Base-by-base conservation (phyloP, 2,113 vertebrate species). In the Naja naja region DNA sequence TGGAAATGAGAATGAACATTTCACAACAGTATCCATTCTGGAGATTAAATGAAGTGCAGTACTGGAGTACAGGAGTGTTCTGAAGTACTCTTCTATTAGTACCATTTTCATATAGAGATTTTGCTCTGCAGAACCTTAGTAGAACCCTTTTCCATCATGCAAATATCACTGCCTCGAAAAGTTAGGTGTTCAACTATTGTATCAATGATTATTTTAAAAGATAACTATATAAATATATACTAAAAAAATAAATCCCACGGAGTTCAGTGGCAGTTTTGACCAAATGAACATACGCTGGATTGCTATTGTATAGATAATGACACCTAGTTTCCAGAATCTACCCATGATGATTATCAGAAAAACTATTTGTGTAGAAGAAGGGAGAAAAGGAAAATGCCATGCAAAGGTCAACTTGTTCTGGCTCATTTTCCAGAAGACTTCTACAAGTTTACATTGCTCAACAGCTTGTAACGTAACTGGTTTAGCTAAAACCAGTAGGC, bases 371-470 rank as follows among this genome's bases (percentile, higher is more conserved):
- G 49, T 27, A 47, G 58, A 23, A 58, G 18, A 45, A 16, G 22
- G 25, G 5, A 10, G 4, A 47, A n/a, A 69, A 11, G 23, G 22
- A 39, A 92, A 14, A 30, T 45, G 12, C 0, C 43, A 92, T 74
- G 89, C 49, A 94, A 93, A 95, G 91, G 86, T 91, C 39, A 92
- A 69, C 94, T 96, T 95, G 49, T 91, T 94, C 3, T 0, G 25
- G 39, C 93, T 96, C 90, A 88, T 94, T 95, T 95, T 94, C 94
- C 91, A 89, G 90, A 39, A 23, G 10, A 87, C 90, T 95, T 89
- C 93, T 95, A 92, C 93, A 93, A 86, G 95, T 95, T 95, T 94
- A 86, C 60, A 92, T 96, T 94, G 45, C 90, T 94, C 88, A 94
- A 39, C 89, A 89, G 94, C 94, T 85, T 54, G 93, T 93, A 93